Percentiles rank a stretch among this genome's conserved stretches.
Evolutionary conservation across 2,113 vertebrate species (phyloP).

Genomic region (Dasyprocta punctata): DNA sequence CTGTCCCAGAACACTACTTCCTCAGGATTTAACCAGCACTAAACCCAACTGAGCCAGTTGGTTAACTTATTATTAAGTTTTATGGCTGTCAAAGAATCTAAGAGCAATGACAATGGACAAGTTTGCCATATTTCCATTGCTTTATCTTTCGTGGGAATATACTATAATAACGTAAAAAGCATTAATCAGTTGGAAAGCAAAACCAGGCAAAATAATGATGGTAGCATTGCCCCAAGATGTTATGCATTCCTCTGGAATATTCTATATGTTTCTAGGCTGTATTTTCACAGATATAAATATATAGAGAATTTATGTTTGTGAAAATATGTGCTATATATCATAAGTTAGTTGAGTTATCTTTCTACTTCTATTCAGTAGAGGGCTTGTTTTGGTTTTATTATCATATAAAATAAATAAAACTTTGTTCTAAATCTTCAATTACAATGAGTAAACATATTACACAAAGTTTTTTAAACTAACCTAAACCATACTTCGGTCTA

Average conservation of each 20-base stretch:
- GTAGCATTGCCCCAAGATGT: background rate
- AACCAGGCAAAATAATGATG: background rate
- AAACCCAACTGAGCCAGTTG: background rate
- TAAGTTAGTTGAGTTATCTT: background rate
- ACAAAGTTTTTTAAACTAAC: conserved; percentile 44
- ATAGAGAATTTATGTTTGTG: background rate
- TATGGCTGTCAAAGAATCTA: background rate
- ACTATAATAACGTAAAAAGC: background rate
- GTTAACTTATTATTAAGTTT: background rate
- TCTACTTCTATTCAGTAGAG: conserved; percentile 3
- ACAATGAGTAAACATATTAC: conserved; percentile 59
- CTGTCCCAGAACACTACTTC: background rate
- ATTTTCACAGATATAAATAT: conserved; percentile 1
- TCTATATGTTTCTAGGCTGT: background rate
- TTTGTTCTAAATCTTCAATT: conserved; percentile 43
- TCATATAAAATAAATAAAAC: conserved; percentile 58
- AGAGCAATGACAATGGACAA: background rate
- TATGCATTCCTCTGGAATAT: background rate
- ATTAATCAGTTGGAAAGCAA: conserved; percentile 36
- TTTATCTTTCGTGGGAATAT: background rate
- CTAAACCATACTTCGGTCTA: conserved; percentile 67
- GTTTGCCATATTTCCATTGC: background rate
- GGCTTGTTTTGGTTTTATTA: conserved; percentile 45
- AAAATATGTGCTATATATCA: background rate
- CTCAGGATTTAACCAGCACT: background rate